Evolutionary conservation across 2,888 invertebrate species (phyloP).

Genomic region (Macrophya annulata): DNA sequence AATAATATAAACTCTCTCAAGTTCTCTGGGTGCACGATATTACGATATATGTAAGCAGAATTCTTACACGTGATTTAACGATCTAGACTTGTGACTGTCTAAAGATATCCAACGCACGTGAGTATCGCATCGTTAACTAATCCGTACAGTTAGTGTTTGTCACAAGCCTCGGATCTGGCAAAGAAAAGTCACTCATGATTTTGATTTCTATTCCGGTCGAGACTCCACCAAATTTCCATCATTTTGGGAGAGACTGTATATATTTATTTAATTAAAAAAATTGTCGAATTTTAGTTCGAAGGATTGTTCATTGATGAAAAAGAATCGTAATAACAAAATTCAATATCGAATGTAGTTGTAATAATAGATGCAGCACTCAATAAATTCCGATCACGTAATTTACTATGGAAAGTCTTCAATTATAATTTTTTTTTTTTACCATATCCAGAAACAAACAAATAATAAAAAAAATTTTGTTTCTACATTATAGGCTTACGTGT

Average conservation of each 20-base stretch:
- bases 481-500: not conserved
- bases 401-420: not conserved
- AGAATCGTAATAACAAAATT: not conserved
- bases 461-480: not conserved
- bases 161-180: not conserved
- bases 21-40: not conserved
- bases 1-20: not conserved
- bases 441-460: not conserved
- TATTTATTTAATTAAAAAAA: not conserved
- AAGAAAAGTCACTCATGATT: constrained; percentile 16
- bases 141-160: not conserved
- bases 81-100: constrained; percentile 33
- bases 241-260: not conserved
- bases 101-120: constrained; percentile 44
- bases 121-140: constrained; percentile 5
- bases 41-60: constrained; percentile 17
- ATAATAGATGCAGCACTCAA: not conserved
- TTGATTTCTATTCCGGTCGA: not conserved
- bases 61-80: constrained; percentile 13
- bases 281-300: not conserved
- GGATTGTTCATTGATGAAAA: constrained; percentile 1
- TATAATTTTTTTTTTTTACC: too few species aligned
- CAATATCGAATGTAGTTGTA: not conserved
- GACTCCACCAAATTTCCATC: not conserved
- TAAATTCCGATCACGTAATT: not conserved